Evolutionary conservation across 2,888 invertebrate species (phyloP).

Genomic region (Cataglyphis livida): DNA sequence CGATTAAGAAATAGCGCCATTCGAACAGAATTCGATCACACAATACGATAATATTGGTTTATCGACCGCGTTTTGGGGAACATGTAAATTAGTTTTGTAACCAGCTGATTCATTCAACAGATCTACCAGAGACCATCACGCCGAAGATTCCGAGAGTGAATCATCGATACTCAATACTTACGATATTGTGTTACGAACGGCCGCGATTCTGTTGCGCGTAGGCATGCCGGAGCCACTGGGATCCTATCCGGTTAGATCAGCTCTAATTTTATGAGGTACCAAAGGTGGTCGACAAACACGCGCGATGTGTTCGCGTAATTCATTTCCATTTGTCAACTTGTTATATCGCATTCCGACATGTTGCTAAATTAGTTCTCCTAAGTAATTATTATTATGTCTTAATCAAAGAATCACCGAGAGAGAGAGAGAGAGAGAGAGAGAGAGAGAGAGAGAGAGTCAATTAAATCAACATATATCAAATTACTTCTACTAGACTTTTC

Average conservation of each 20-base stretch:
- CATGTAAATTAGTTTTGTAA: constrained; percentile 56
- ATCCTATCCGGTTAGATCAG: constrained; percentile 75
- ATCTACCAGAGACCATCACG: constrained; percentile 66
- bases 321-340: constrained; percentile 59
- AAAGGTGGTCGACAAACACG: constrained; percentile 42
- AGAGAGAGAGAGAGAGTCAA: constrained; percentile 39
- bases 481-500: neutral
- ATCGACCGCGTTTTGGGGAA: constrained; percentile 59
- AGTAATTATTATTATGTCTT: constrained; percentile 69
- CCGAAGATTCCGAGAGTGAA: constrained; percentile 69
- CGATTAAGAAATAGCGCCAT: neutral
- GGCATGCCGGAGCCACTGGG: constrained; percentile 57
- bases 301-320: constrained; percentile 3
- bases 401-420: constrained; percentile 60
- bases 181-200: constrained; percentile 67
- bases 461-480: constrained; percentile 66
- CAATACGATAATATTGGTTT: constrained; percentile 60
- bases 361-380: constrained; percentile 62
- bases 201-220: constrained; percentile 60
- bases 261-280: constrained; percentile 78
- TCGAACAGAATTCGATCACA: neutral
- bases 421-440: neutral
- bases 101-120: constrained; percentile 66
- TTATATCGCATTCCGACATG: constrained; percentile 56
- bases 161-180: constrained; percentile 71